phyloP scores from a whole-genome alignment of 1,140 invertebrate genomes.

The Pygmarrhopalites habei region DNA sequence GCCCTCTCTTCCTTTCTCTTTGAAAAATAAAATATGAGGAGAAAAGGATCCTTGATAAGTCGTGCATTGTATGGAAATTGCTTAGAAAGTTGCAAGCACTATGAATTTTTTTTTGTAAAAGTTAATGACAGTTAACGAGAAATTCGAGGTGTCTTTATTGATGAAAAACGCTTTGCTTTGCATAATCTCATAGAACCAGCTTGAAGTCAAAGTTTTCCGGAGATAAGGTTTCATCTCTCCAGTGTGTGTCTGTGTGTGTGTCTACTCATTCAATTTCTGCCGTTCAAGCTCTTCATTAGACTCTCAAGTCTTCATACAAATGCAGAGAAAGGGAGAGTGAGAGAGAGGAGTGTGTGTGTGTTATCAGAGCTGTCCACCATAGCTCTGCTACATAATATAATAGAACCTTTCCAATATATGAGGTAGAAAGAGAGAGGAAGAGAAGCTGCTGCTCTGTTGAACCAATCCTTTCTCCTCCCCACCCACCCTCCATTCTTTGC shows the following conservation, averaged over 20 bases:
- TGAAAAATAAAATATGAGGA: too few species aligned
- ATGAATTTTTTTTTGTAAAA: too few species aligned
- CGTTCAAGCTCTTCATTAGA: background rate
- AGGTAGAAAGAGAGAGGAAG: too few species aligned
- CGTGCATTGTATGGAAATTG: too few species aligned
- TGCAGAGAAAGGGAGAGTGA: background rate
- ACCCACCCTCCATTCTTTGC: background rate
- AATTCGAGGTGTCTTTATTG: background rate
- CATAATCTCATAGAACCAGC: background rate
- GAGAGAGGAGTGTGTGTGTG: background rate
- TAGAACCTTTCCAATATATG: too few species aligned
- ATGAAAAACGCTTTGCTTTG: background rate
- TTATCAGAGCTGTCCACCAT: background rate
- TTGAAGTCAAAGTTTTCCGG: background rate
- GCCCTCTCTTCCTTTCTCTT: too few species aligned
- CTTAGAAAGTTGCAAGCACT: too few species aligned
- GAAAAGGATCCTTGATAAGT: too few species aligned
- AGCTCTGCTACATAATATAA: too few species aligned
- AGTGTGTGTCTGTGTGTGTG: background rate
- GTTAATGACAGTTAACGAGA: too few species aligned
- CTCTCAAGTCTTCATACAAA: background rate
- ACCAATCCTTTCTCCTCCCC: background rate
- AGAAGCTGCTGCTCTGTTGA: too few species aligned
- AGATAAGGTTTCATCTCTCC: conserved; percentile 12
- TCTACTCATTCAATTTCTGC: conserved; percentile 10